These are phyloP conservation scores for Albula glossodonta DNA, from an alignment of 2,113 vertebrate species.

Conservation along the genomic window DNA sequence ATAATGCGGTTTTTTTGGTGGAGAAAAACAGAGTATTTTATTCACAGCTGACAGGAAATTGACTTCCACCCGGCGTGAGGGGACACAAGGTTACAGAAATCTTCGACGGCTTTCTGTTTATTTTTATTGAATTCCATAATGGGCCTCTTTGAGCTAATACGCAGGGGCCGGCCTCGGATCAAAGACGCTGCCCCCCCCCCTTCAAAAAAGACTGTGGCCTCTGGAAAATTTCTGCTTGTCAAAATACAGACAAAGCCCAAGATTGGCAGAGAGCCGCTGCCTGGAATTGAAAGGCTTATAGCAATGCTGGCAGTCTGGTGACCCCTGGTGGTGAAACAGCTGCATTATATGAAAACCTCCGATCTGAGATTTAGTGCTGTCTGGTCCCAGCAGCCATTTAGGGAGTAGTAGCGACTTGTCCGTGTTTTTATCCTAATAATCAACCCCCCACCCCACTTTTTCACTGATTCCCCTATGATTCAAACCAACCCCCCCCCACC, in stretches of 20 bases:
- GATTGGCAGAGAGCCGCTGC: conserved; percentile 5
- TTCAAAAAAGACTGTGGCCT: conserved; percentile 43
- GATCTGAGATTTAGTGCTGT: too few species aligned
- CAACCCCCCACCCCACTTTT: conserved; percentile 8
- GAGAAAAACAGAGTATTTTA: conserved; percentile 45
- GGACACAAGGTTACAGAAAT: conserved; percentile 47
- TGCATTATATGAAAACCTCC: conserved; percentile 16
- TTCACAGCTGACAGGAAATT: conserved; percentile 64
- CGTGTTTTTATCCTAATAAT: conserved; percentile 1
- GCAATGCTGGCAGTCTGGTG: conserved; percentile 45
- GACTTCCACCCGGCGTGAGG: conserved; percentile 41
- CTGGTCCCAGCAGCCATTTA: background rate
- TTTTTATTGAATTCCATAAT: conserved; percentile 60
- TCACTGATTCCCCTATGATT: background rate
- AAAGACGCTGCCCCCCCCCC: conserved; percentile 35
- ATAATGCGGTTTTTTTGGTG: conserved; percentile 34
- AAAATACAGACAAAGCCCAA: conserved; percentile 42
- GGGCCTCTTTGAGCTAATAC: conserved; percentile 46
- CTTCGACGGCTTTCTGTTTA: conserved; percentile 51
- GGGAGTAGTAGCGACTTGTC: conserved; percentile 22
- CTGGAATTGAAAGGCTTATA: background rate
- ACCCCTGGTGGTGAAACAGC: conserved; percentile 50
- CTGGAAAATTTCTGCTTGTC: conserved; percentile 47
- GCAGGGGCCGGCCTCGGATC: conserved; percentile 36
- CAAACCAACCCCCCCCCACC: background rate